Base-by-base conservation (phyloP, 2,113 vertebrate genomes). In the Muntiacus reevesi region DNA sequence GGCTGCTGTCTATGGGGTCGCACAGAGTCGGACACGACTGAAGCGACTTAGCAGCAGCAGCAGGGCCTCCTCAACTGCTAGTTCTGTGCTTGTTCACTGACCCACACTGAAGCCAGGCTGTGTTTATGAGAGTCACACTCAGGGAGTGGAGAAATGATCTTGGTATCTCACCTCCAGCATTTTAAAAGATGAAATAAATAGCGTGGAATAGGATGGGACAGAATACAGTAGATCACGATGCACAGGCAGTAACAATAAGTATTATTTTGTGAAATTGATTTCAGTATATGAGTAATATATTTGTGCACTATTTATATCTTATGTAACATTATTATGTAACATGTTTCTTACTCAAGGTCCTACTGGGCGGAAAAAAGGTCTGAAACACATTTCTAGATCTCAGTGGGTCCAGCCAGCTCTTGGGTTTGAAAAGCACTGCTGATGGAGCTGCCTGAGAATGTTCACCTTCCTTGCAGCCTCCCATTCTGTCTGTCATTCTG, bases 141-240 rank as follows among this genome's bases (percentile, higher is more conserved):
- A 25, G 52, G 13, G 16, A 85, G 43, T 27, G 11, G 55, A 82
- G 47, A 52, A 52, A n/a, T 64, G 43, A 87, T 78, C 74, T 40
- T 54, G 60, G 19, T 43, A 10, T 90, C 62, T 83, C 40, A 81
- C 17, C 45, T 27, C 23, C 33, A 82, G 52, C 91, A 30, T 85
- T 91, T 82, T 36, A 47, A 78, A 96, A 91, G 84, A 25, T 19
- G 54, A 84, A 89, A 12, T 45, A 81, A 54, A 55, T 50, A 64
- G 54, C 60, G 7, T 6, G 25, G 62, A 23, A 15, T 36, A 30
- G 74, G 27, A 71, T 1, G 2, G 40, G 55, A 15, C 33, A 43
- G 81, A 30, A 33, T 23, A 30, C 16, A 10, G 5, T 2, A 23
- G 9, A 43, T 33, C 40, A 16, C 3, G 3, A 30, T 13, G 5